A percentile compares a stretch with the other conserved stretches of the same genome.
phyloP scores from a whole-genome alignment of 2,888 invertebrate genomes.

The Phaonia tiefii region DNA sequence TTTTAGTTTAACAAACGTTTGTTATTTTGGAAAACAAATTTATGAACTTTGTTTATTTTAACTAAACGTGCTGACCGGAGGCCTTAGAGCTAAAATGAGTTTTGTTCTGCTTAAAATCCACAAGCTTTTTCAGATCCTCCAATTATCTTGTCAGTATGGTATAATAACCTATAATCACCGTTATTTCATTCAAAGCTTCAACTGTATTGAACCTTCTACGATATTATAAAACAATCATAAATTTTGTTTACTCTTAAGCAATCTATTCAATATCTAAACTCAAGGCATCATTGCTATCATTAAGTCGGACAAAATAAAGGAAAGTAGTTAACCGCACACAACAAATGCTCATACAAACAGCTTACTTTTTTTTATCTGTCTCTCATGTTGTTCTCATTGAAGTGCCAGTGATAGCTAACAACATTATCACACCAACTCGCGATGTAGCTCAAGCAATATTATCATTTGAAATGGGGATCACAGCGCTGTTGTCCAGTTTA shows the following conservation, averaged over 20 bases:
- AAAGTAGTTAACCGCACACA: conserved; percentile 20
- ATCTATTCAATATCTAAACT: background rate
- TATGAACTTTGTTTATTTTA: too few relatives aligned
- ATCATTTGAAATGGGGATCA: conserved; percentile 15
- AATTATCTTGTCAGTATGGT: too few relatives aligned
- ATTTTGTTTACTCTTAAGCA: background rate
- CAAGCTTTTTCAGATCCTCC: too few relatives aligned
- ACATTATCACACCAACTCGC: background rate
- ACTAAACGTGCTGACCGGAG: too few relatives aligned
- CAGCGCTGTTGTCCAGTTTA: conserved; percentile 21
- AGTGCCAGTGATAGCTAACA: background rate
- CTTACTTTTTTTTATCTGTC: conserved; percentile 52
- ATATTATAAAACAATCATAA: background rate
- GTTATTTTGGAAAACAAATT: too few relatives aligned
- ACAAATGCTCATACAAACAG: conserved; percentile 54
- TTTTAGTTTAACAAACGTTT: too few relatives aligned
- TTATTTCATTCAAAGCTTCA: too few relatives aligned
- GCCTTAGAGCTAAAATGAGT: too few relatives aligned
- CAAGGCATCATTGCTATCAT: background rate
- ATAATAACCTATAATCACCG: too few relatives aligned
- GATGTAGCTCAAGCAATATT: background rate
- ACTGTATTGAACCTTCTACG: background rate
- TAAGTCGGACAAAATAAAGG: background rate
- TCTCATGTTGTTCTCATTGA: background rate
- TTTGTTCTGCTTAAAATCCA: too few relatives aligned